Conservation (phyloP, 1,140 invertebrate genomes). For the Drosophila varians region DNA sequence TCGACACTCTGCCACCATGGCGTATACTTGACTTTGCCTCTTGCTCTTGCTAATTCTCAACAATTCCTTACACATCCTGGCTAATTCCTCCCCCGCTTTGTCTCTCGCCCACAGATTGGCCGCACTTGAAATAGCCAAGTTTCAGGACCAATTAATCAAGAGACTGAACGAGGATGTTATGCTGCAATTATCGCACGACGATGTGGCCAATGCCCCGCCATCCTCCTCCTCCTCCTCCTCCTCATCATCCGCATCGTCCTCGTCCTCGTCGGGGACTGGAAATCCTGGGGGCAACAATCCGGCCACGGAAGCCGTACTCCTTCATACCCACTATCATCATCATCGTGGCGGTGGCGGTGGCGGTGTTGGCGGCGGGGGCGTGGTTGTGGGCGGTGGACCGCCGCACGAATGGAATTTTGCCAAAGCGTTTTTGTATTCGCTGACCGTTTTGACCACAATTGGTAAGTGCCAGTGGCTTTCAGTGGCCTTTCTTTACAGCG, state of each 20-base stretch:
- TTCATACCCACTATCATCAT: constrained; percentile 65
- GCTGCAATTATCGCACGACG: constrained; percentile 84
- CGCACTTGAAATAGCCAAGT: constrained; percentile 93
- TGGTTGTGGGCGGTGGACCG: constrained; percentile 72
- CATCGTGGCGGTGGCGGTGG: constrained; percentile 83
- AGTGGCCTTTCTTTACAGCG: constrained; percentile 4
- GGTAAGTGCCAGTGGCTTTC: constrained; percentile 88
- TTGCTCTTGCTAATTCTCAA: too few relatives aligned
- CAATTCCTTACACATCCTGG: constrained; percentile 1
- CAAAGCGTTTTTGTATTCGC: constrained; percentile 96
- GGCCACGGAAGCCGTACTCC: constrained; percentile 84
- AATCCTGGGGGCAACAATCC: constrained; percentile 66
- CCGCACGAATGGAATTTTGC: constrained; percentile 96
- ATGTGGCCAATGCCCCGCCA: constrained; percentile 59
- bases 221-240: constrained; percentile 84
- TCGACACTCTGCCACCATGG: background rate
- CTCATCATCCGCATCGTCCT: constrained; percentile 57
- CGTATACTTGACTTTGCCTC: constrained; percentile 10
- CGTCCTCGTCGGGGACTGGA: constrained; percentile 83
- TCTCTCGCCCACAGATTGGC: constrained; percentile 85
- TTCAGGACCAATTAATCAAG: constrained; percentile 93
- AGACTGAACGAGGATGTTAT: constrained; percentile 90
- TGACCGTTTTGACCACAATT: constrained; percentile 97
- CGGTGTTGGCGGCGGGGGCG: constrained; percentile 50
- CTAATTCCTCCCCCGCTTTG: background rate